Percentiles rank a stretch among this genome's conserved stretches.
These are phyloP conservation scores for Ochropleura leucogaster DNA, from an alignment of 2,888 invertebrate genomes.

Conservation along the genomic window DNA sequence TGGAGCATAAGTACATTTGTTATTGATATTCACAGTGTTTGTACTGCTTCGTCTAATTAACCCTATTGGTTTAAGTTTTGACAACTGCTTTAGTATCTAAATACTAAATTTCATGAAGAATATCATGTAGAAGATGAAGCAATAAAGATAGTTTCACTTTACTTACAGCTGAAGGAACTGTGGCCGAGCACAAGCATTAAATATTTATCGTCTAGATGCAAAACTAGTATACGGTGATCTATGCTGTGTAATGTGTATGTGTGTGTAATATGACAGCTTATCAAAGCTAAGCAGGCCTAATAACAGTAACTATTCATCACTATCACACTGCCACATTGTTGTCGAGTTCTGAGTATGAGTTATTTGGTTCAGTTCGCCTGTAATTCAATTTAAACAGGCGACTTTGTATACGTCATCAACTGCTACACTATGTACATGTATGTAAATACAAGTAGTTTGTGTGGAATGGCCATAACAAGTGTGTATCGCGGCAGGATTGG, in stretches of 20 bases:
- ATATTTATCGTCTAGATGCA: conserved; percentile 21
- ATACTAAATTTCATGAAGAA: background rate
- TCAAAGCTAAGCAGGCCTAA: conserved; percentile 23
- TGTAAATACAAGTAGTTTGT: conserved; percentile 56
- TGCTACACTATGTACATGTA: conserved; percentile 39
- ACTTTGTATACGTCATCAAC: conserved; percentile 36
- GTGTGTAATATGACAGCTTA: conserved; percentile 34
- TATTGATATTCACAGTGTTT: conserved; percentile 6
- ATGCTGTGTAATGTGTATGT: conserved; percentile 5
- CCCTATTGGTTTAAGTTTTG: background rate
- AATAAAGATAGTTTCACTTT: conserved; percentile 28
- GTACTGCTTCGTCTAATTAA: background rate
- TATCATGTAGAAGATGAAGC: background rate
- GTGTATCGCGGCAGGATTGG: conserved; percentile 61
- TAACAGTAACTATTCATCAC: conserved; percentile 40
- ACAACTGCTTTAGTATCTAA: background rate
- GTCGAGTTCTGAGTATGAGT: conserved; percentile 31
- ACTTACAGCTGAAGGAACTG: conserved; percentile 41
- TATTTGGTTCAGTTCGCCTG: conserved; percentile 33
- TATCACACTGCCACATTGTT: conserved; percentile 53
- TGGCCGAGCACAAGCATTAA: conserved; percentile 22
- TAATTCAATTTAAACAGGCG: conserved; percentile 60
- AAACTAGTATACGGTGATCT: conserved; percentile 11
- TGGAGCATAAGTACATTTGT: conserved; percentile 1
- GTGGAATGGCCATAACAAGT: conserved; percentile 73